These are phyloP conservation scores for Enteromius treurensis DNA, from an alignment of 2,797 vertebrate genomes.

Conservation along the genomic window DNA sequence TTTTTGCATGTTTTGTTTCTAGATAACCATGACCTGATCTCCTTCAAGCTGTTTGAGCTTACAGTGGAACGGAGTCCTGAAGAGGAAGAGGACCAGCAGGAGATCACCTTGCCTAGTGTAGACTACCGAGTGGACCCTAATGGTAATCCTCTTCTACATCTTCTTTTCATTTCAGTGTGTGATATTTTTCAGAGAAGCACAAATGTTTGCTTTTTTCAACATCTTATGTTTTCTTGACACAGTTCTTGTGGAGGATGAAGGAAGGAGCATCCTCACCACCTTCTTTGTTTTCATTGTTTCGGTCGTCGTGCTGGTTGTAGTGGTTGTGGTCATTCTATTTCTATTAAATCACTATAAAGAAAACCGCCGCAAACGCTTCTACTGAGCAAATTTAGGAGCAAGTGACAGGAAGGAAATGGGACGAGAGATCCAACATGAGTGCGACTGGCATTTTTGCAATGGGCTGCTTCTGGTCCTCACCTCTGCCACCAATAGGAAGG, in stretches of 20 bases:
- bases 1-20: slow-evolving; percentile 6
- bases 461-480: not conserved
- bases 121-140: slow-evolving; percentile 86
- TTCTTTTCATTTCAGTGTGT: not conserved
- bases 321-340: slow-evolving; percentile 81
- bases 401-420: not conserved
- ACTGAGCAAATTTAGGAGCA: slow-evolving; percentile 72
- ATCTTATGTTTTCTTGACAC: slow-evolving; percentile 33
- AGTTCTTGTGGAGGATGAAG: slow-evolving; percentile 82
- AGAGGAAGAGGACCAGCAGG: slow-evolving; percentile 80
- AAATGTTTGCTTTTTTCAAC: not conserved
- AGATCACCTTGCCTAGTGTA: slow-evolving; percentile 84
- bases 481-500: slow-evolving; percentile 8
- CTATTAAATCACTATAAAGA: slow-evolving; percentile 91
- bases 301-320: slow-evolving; percentile 82
- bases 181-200: too few species aligned
- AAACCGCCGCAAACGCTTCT: slow-evolving; percentile 92
- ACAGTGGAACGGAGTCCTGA: slow-evolving; percentile 77
- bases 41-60: slow-evolving; percentile 91
- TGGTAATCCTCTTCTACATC: slow-evolving; percentile 27
- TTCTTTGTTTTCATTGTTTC: slow-evolving; percentile 90
- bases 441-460: slow-evolving; percentile 13
- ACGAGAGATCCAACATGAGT: not conserved
- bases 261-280: slow-evolving; percentile 82
- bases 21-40: slow-evolving; percentile 97